phyloP scores from a whole-genome alignment of 1,140 invertebrate species.

The Sinella curviseta region DNA sequence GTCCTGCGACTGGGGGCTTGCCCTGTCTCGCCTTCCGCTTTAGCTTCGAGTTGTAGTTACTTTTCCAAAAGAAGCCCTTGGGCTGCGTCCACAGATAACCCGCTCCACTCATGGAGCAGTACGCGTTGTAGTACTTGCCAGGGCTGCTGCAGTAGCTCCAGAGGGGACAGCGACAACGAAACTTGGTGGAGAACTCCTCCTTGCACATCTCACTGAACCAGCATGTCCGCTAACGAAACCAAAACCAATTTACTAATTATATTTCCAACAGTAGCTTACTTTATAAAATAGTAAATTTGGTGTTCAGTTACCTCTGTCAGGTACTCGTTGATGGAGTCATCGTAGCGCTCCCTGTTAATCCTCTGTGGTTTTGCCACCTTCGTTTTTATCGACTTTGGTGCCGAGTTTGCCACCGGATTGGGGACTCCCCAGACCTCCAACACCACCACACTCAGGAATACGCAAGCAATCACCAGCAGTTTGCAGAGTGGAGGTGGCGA shows the following conservation, averaged over 20 bases:
- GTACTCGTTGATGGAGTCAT: slow-evolving; percentile 75
- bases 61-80: slow-evolving; percentile 21
- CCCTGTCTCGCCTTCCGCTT: slow-evolving; percentile 2
- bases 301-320: slow-evolving; percentile 69
- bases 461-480: background rate
- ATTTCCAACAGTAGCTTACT: no score
- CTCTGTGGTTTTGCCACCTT: background rate
- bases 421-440: background rate
- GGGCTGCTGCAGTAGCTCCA: slow-evolving; percentile 85
- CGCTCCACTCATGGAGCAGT: slow-evolving; percentile 83
- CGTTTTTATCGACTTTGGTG: slow-evolving; percentile 30
- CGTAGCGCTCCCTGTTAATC: slow-evolving; percentile 51
- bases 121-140: slow-evolving; percentile 84
- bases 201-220: slow-evolving; percentile 93
- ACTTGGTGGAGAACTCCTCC: slow-evolving; percentile 76
- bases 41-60: background rate
- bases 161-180: slow-evolving; percentile 73
- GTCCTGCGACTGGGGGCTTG: slow-evolving; percentile 9
- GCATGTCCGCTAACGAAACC: slow-evolving; percentile 73
- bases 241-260: slow-evolving; percentile 48
- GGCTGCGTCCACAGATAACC: slow-evolving; percentile 51
- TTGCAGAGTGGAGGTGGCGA: background rate
- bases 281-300: slow-evolving; percentile 11
- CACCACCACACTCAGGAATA: background rate
- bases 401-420: slow-evolving; percentile 13